Evolutionary conservation across 2,113 vertebrate genomes (phyloP).

Genomic region (Falcunculus frontatus): DNA sequence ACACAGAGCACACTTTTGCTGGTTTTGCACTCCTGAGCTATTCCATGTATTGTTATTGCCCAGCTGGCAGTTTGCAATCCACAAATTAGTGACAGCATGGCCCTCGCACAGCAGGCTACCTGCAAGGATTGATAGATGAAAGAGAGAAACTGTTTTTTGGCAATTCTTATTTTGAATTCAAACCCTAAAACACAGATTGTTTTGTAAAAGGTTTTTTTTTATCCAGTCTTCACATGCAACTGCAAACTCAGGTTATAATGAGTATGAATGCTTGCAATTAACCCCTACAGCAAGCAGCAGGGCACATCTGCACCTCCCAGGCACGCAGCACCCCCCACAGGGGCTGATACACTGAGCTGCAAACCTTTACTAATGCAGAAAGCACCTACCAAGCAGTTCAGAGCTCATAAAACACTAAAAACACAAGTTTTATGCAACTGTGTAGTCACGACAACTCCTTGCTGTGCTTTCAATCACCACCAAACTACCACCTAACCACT

Average conservation of each 20-base stretch:
- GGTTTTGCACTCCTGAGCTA: neutral
- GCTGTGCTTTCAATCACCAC: neutral
- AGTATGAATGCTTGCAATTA: neutral
- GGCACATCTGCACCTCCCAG: neutral
- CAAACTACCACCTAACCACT: neutral
- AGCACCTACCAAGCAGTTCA: neutral
- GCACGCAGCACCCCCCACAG: neutral
- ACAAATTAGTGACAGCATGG: neutral
- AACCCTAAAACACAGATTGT: neutral
- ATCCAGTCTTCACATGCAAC: neutral
- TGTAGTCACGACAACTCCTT: neutral
- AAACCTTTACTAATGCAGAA: neutral
- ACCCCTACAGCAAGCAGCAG: neutral
- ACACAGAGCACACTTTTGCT: neutral
- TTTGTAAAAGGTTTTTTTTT: neutral
- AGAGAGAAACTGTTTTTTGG: neutral
- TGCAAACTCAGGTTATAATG: neutral
- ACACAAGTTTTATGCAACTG: neutral
- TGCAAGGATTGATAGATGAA: accelerated
- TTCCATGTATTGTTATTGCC: accelerated
- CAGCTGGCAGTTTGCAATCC: neutral
- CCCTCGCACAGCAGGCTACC: neutral
- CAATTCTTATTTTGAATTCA: neutral
- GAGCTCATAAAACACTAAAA: accelerated
- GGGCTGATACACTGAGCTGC: neutral